phyloP scores from a whole-genome alignment of 2,888 invertebrate genomes.

The Hydrotaea cyrtoneurina region DNA sequence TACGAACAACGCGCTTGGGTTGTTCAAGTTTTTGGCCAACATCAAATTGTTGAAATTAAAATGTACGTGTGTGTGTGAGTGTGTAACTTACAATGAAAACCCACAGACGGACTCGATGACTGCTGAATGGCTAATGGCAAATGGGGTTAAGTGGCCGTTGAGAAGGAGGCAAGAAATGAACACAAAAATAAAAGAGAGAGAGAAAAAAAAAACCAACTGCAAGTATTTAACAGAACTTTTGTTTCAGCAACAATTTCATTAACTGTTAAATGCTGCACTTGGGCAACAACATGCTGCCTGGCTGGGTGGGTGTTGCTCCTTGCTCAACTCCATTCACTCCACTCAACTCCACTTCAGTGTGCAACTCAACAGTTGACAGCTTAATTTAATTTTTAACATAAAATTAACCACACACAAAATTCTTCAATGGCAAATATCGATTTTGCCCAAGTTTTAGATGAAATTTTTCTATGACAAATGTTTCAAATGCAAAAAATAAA shows the following conservation, averaged over 20 bases:
- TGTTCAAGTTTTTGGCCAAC: constrained; percentile 37
- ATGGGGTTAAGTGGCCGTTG: background rate
- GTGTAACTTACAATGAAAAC: constrained; percentile 1
- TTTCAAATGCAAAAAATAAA: too few relatives aligned
- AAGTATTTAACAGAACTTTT: constrained; percentile 16
- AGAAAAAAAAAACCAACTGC: background rate
- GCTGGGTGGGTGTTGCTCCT: background rate
- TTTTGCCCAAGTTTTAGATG: too few relatives aligned
- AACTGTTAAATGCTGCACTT: constrained; percentile 22
- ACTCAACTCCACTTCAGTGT: background rate
- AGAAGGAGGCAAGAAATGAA: background rate
- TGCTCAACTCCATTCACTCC: too few relatives aligned
- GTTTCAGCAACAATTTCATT: constrained; percentile 34
- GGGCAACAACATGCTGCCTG: background rate
- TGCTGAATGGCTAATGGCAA: background rate
- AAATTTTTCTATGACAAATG: too few relatives aligned
- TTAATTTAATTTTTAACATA: constrained; percentile 32
- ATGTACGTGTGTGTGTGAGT: constrained; percentile 24
- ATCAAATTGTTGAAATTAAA: constrained; percentile 45
- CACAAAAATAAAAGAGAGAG: background rate
- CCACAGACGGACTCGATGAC: background rate
- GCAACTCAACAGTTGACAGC: constrained; percentile 35
- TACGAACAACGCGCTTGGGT: background rate
- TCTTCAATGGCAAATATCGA: background rate
- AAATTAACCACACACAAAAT: constrained; percentile 18